Base-by-base conservation (phyloP, 2,888 invertebrate genomes). In the Oscheius sp. region DNA sequence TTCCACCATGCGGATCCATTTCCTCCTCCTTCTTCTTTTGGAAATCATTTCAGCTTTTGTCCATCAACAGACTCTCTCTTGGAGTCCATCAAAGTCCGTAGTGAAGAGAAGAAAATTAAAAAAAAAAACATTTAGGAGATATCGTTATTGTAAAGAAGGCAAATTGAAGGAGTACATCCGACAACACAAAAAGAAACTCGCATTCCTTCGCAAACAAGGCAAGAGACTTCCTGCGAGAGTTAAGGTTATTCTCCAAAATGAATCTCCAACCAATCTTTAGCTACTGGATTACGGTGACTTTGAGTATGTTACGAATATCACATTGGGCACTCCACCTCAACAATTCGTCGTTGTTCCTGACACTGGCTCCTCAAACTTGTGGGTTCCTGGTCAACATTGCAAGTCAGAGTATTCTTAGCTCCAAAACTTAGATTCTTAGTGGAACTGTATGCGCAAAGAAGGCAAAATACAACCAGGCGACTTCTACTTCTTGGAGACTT, bases 401-500 rank as follows among this genome's bases (percentile, higher is more conserved):
- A 27, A 17, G 33, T 50, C n/a, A 55, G 1, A n/a, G 10, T 12
- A 3, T 25, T 25, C 15, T 15, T 27, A 1, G 12, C n/a, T 55
- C 20, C 2, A n/a, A 55, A n/a, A 20, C 10, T n/a, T 17, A 33
- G 8, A 2, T 3, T 17, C n/a, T 31, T 29, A 17, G 34, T 8
- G 34, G 34, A 23, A 25, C 10, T 20, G 37, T 34, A n/a, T 65
- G 65, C 29, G 42, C 27, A 31, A 31, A 27, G 20, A 80, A 80
- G 72, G 37, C 93, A 88, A 97, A 96, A 89, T 98, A 97, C 88
- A 92, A 96, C 90, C 92, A 93, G 84, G 89, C 86, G 68, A 92
- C 92, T 87, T 97, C 96, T 0, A 89, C 89, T 20, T 91, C 93
- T 0, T 97, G 95, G 89, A 88, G 89, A 82, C 89, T 90, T 81